Conservation (phyloP, 2,113 vertebrate species). For the Mastomys natalensis region DNA sequence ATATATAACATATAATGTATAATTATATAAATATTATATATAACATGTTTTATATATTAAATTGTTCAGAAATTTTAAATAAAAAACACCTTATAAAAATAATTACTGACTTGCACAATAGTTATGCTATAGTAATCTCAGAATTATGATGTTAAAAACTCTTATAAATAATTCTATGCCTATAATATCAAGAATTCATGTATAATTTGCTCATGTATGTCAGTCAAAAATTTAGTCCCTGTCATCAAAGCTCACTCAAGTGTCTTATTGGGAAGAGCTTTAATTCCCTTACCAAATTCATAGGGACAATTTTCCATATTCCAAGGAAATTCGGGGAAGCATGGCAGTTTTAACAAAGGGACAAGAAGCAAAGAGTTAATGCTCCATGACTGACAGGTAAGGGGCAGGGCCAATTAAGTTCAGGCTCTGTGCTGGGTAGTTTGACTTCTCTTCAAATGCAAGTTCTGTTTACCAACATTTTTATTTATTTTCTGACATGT, state of each 20-base stretch:
- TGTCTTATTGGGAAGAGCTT: not conserved
- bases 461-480: not conserved
- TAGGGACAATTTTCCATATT: not conserved
- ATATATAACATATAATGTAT: too few relatives aligned
- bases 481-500: not conserved
- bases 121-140: not conserved
- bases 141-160: not conserved
- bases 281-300: not conserved
- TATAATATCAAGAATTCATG: not conserved
- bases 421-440: not conserved
- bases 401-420: not conserved
- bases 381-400: not conserved
- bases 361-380: not conserved
- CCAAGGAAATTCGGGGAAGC: not conserved
- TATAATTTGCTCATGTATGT: not conserved
- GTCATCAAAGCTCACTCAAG: not conserved
- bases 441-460: not conserved
- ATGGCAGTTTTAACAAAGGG: not conserved
- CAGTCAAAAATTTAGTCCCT: not conserved
- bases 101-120: not conserved
- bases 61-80: slow-evolving; percentile 17
- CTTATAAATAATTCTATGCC: not conserved
- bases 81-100: not conserved
- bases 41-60: not conserved
- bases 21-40: not conserved